Evolutionary conservation across 2,888 invertebrate genomes (phyloP), one percentile per base, ranked within the genome.

Genomic region (Lochmaea crataegi): DNA sequence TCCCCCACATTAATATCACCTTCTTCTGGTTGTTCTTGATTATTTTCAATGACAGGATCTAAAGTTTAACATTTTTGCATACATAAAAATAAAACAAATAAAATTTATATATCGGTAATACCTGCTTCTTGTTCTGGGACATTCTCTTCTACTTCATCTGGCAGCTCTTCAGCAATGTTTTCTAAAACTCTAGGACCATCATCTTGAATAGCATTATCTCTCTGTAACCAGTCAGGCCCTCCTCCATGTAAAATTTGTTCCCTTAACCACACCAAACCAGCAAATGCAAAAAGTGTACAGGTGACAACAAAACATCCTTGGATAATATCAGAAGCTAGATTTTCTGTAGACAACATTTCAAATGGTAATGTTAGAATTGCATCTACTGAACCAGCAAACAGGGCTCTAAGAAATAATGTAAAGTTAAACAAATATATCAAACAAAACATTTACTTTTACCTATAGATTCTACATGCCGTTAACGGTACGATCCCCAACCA

Each of bases 241-340:
- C 98, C 98, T 0, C 98, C 98, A 84, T 98, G 96, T 82, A 99
- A 90, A 75, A 99, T 98, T 88, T 99, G 99, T 87, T 99, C 99
- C 78, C 99, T 88, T 65, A 99, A 88, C 99, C 99, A 99, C 5
- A 99, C 96, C 63, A 99, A 88, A 7, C 98, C 97, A 81, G 99
- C 98, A 84, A 99, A 99, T 0, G 96, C 96, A 85, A 97, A 94
- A 72, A 99, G 87, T 2, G 99, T 99, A 84, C 98, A 97, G 3
- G 96, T 95, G 12, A 99, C 98, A 48, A 99, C 98, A 87, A 98
- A 95, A 86, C 96, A 96, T 14, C 98, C 99, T 76, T 97, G 96
- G 85, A 98, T 95, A 75, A 97, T 95, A 88, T 99, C 99, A 41
- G 95, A 93, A 0, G 95, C 93, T 68, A 98, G 88, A 86, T 98